Evolutionary conservation across 2,113 vertebrate genomes (phyloP).

Genomic region (Heterotilapia buettikoferi): DNA sequence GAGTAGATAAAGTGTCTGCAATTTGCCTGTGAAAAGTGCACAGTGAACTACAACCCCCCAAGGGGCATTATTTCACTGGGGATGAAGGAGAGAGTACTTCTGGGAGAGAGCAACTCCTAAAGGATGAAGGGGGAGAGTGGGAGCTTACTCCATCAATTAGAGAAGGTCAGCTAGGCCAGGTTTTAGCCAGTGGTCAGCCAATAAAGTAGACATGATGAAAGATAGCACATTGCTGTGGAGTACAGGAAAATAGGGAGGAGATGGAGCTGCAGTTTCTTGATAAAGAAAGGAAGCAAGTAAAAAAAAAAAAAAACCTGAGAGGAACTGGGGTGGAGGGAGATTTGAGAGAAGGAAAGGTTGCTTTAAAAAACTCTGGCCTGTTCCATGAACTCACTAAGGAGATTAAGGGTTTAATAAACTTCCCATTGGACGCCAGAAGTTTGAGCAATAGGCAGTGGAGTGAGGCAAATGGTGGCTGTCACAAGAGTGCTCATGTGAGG

Average conservation of each 20-base stretch:
- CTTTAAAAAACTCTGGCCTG: slow-evolving; percentile 30
- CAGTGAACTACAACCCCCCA: slow-evolving; percentile 29
- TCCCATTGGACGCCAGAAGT: slow-evolving; percentile 35
- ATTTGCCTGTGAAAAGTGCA: not conserved
- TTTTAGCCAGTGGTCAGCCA: not conserved
- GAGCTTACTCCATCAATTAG: slow-evolving; percentile 33
- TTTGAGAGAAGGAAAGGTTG: slow-evolving; percentile 1
- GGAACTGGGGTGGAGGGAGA: not conserved
- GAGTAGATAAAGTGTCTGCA: not conserved
- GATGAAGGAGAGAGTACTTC: slow-evolving; percentile 1
- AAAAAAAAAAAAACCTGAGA: not conserved
- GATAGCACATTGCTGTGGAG: not conserved
- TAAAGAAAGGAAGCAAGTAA: not conserved
- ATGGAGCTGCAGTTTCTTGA: not conserved
- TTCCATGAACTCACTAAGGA: slow-evolving; percentile 42
- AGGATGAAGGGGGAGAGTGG: slow-evolving; percentile 9
- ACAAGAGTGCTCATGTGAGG: slow-evolving; percentile 51
- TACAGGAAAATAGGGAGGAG: not conserved
- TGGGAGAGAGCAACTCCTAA: slow-evolving; percentile 17
- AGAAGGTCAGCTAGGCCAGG: slow-evolving; percentile 27
- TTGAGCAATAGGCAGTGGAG: slow-evolving; percentile 21
- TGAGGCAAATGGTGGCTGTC: slow-evolving; percentile 26
- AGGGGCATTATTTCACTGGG: slow-evolving; percentile 23
- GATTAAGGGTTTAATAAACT: slow-evolving; percentile 63
- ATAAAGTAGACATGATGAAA: slow-evolving; percentile 17